Percentiles rank a stretch among this genome's conserved stretches.
Evolutionary conservation across 2,113 vertebrate species (phyloP).

Genomic region (Edolisoma coerulescens): DNA sequence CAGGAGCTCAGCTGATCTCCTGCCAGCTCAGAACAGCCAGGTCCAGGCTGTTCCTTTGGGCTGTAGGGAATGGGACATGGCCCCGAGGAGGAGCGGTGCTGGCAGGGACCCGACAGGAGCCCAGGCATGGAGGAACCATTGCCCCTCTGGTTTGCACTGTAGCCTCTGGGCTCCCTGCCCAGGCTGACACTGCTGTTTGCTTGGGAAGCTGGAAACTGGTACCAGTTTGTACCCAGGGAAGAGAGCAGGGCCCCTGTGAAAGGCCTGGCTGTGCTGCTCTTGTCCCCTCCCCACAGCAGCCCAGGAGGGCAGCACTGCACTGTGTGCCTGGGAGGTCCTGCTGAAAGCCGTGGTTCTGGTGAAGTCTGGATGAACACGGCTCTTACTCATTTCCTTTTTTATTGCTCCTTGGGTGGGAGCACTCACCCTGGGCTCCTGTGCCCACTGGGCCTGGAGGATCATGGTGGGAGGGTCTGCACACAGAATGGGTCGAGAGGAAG

Average conservation of each 20-base stretch:
- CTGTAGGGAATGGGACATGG: background rate
- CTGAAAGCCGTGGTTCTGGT: rapidly evolving
- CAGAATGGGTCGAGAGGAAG: background rate
- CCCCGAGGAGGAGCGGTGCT: background rate
- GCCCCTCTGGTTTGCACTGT: background rate
- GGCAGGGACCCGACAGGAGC: background rate
- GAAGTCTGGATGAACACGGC: background rate
- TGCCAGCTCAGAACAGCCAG: background rate
- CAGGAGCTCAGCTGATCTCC: background rate
- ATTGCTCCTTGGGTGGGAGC: too few relatives aligned
- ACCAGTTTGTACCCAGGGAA: rapidly evolving
- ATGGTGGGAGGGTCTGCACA: background rate
- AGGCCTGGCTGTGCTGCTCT: background rate
- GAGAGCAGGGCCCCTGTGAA: background rate
- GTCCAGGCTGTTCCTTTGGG: background rate
- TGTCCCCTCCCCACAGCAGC: background rate
- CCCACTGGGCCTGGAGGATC: background rate
- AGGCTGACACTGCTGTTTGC: background rate
- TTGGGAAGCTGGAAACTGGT: background rate
- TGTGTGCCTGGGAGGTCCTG: too few relatives aligned
- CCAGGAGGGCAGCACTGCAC: background rate
- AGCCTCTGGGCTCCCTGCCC: background rate
- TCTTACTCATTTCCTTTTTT: rapidly evolving
- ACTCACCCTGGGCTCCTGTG: background rate
- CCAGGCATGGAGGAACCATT: background rate